A percentile compares a stretch with the other conserved stretches of the same genome.
These are phyloP conservation scores for Mallotus villosus DNA, from an alignment of 2,797 vertebrate genomes.

Conservation along the genomic window DNA sequence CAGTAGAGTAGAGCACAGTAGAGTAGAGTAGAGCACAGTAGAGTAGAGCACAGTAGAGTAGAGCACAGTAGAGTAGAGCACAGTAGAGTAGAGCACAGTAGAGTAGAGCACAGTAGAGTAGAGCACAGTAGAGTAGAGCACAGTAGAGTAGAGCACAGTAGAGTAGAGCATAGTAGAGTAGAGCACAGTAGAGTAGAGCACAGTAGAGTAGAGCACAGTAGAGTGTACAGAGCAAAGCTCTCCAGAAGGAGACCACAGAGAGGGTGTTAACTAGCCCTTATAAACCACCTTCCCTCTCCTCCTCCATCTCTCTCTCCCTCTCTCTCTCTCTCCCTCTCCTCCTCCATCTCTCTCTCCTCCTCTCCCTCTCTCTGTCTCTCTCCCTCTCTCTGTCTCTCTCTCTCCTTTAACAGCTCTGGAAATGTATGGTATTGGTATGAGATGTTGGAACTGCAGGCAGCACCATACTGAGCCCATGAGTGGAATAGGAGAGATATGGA, in stretches of 20 bases:
- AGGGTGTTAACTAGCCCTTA: slow-evolving; percentile 51
- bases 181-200: no score
- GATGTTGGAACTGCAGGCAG: slow-evolving; percentile 49
- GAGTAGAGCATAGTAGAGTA: neutral
- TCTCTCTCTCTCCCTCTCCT: no score
- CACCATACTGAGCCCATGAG: slow-evolving; percentile 48
- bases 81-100: neutral
- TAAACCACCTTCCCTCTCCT: slow-evolving; percentile 31
- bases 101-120: no score
- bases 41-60: neutral
- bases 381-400: no score
- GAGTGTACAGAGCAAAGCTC: neutral
- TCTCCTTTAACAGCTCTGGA: slow-evolving; percentile 46
- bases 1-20: no score
- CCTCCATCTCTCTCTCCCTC: no score
- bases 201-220: neutral
- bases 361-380: no score
- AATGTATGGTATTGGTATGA: slow-evolving; percentile 43
- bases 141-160: no score
- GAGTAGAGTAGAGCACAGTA: neutral
- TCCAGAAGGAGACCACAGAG: slow-evolving; percentile 7
- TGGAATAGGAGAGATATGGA: slow-evolving; percentile 25
- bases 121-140: neutral
- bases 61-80: no score
- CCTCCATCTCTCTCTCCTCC: no score